A percentile compares a stretch with the other conserved stretches of the same genome.
phyloP scores from a whole-genome alignment of 2,113 vertebrate genomes.

The Prochilodus magdalenae region DNA sequence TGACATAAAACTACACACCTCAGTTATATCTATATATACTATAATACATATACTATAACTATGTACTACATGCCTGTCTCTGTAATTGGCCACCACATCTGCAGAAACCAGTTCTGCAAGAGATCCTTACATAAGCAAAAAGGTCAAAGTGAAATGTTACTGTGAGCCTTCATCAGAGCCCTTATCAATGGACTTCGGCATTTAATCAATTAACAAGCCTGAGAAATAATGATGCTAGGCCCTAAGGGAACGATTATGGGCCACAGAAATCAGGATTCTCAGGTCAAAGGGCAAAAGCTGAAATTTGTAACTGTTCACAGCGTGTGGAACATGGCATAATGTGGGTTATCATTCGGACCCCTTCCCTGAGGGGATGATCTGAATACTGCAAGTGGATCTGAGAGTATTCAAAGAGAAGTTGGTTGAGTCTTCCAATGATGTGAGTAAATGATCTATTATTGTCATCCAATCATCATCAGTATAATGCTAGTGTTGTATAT shows the following conservation, averaged over 20 bases:
- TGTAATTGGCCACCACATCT: not conserved
- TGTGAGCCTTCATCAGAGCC: slow-evolving; percentile 37
- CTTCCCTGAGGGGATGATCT: too few species aligned
- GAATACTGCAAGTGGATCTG: too few species aligned
- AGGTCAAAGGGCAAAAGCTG: slow-evolving; percentile 47
- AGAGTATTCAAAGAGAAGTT: too few species aligned
- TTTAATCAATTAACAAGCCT: slow-evolving; percentile 60
- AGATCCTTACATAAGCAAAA: not conserved
- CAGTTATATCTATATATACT: too few species aligned
- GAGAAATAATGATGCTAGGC: slow-evolving; percentile 40
- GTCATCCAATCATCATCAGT: too few species aligned
- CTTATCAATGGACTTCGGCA: slow-evolving; percentile 61
- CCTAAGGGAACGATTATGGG: slow-evolving; percentile 6
- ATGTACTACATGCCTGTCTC: not conserved
- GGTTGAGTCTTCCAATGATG: too few species aligned
- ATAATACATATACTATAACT: too few species aligned
- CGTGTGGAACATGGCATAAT: too few species aligned
- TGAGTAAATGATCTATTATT: too few species aligned
- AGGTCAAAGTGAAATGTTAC: slow-evolving; percentile 27
- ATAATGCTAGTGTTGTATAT: too few species aligned
- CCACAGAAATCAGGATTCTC: not conserved
- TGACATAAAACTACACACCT: too few species aligned
- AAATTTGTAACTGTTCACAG: not conserved
- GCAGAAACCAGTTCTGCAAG: not conserved
- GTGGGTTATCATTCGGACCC: too few species aligned